Evolutionary conservation across 2,797 vertebrate genomes (phyloP), one percentile per base, ranked within the genome.

Genomic region (Myripristis jacobus): DNA sequence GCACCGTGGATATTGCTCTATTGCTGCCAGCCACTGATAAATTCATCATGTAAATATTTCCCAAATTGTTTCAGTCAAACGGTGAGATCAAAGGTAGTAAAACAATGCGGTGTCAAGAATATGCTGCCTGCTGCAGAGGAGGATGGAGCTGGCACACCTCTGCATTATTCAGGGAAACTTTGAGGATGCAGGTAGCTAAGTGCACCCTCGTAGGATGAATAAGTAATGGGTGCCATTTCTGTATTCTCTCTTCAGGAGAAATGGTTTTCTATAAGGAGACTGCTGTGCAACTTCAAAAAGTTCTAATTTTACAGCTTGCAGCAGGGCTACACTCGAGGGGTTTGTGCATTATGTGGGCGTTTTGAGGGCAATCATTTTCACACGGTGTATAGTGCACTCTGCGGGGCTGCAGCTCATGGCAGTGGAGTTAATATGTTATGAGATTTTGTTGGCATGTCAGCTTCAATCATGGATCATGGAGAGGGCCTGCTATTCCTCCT

Each of bases 121-220:
- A 57, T 19, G 1, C 53, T 75, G 66, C 21, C 6, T 70, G 24
- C 48, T 67, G 59, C 73, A 79, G 70, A 75, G 60, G 62, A 80
- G 51, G 68, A 61, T 18, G 38, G 62, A 70, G 54, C 38, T 47
- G 34, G 53, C 29, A 66, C 67, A 56, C 67, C 53, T 62, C 66
- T 89, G 81, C 79, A 89, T 88, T 86, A 90, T 88, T 89, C 38
- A 90, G 56, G 59, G 21, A n/a, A 79, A 70, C 74, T 62, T 61
- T 70, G 61, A 78, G 50, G 34, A 59, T 81, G 64, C 73, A 81
- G 64, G 69, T 78, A 63, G 56, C 36, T 65, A 84, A 84, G 75
- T 83, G 75, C 71, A 70, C 67, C 61, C 70, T 67, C 31, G 60
- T 29, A 58, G 27, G 48, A 81, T 85, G 51, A 90, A 90, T 89